These are phyloP conservation scores for Linnaemya vulpina DNA, from an alignment of 2,888 invertebrate genomes.

Conservation along the genomic window DNA sequence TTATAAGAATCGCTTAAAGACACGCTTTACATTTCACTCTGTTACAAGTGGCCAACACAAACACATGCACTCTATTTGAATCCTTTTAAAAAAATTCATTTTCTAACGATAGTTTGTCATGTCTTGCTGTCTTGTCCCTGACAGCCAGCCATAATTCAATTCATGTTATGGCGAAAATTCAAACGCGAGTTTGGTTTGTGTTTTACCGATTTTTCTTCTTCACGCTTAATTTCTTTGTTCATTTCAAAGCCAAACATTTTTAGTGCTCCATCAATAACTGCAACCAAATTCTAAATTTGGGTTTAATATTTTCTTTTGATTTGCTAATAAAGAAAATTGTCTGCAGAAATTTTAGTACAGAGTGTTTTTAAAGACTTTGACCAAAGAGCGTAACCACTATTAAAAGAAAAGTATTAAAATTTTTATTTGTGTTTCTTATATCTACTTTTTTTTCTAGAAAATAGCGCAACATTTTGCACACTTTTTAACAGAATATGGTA, in stretches of 20 bases:
- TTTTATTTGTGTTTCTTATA: no score
- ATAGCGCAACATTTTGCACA: no score
- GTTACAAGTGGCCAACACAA: not conserved
- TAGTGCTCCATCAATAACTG: not conserved
- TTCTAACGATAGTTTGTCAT: slow-evolving; percentile 56
- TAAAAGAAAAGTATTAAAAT: no score
- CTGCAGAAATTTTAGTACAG: no score
- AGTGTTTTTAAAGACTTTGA: no score
- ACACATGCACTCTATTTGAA: not conserved
- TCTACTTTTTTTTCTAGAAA: no score
- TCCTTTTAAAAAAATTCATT: slow-evolving; percentile 27
- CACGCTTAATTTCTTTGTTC: slow-evolving; percentile 52
- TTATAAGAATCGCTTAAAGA: slow-evolving; percentile 24
- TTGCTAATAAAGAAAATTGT: not conserved
- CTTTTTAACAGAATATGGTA: no score
- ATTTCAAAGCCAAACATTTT: slow-evolving; percentile 32
- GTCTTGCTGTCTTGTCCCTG: slow-evolving; percentile 69
- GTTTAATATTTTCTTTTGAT: slow-evolving; percentile 11
- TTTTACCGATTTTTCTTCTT: slow-evolving; percentile 22
- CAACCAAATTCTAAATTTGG: slow-evolving; percentile 33
- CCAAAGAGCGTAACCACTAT: no score
- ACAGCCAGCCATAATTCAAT: slow-evolving; percentile 75
- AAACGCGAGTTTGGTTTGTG: slow-evolving; percentile 59
- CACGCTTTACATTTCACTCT: slow-evolving; percentile 27
- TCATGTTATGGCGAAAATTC: slow-evolving; percentile 69